phyloP scores from a whole-genome alignment of 2,113 vertebrate species.

The Corythornis madagascariensis region DNA sequence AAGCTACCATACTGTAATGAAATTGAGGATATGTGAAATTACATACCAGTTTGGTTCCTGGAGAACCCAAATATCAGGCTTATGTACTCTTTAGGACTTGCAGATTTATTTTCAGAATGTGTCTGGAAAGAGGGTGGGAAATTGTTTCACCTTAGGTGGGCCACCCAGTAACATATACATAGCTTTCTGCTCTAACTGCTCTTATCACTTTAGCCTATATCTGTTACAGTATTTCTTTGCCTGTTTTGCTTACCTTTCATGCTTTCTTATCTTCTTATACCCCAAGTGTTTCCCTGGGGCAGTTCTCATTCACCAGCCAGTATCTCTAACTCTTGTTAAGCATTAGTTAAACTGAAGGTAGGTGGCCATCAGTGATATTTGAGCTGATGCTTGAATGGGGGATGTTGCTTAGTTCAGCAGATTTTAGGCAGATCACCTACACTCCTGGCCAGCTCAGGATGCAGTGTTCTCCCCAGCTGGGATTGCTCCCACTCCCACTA shows the following conservation, averaged over 20 bases:
- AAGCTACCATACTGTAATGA: neutral
- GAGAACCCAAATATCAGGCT: neutral
- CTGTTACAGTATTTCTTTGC: neutral
- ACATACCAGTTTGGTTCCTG: neutral
- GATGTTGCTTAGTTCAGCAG: neutral
- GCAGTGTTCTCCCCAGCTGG: neutral
- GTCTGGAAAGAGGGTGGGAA: neutral
- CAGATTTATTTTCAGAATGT: neutral
- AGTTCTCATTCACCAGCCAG: neutral
- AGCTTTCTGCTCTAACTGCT: neutral
- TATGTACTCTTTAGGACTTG: neutral
- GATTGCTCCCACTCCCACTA: neutral
- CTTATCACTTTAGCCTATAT: neutral
- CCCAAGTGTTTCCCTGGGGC: neutral
- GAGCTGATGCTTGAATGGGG: neutral
- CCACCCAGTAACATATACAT: neutral
- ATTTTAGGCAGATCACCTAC: neutral
- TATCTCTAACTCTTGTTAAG: neutral
- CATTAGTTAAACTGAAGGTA: neutral
- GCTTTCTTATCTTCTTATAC: neutral
- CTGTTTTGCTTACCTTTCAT: neutral
- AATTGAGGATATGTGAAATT: neutral
- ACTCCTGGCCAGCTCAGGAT: neutral
- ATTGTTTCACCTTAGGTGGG: neutral
- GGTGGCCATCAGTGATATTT: neutral